Evolutionary conservation across 2,113 vertebrate genomes (phyloP), one percentile per base, ranked within the genome.

Genomic region (cat (Felis catus)): DNA sequence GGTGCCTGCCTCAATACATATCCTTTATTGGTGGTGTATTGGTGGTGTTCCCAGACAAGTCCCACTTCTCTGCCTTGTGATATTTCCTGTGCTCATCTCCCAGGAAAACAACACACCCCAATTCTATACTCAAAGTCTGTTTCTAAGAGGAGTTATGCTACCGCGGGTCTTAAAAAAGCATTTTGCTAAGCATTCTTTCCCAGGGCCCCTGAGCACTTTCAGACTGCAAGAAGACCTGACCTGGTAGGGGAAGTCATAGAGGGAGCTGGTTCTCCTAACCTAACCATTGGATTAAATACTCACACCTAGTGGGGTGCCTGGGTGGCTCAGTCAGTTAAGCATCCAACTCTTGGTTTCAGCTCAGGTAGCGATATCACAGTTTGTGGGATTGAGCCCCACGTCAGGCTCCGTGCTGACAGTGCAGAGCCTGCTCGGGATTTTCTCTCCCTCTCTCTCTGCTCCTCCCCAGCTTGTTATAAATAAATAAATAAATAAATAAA

Each of bases 1-100:
- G 25, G 13, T 13, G 10, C 5, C 21, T 29, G 11, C 29, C 68
- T 36, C 9, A 16, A n/a, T 33, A 21, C 4, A 65, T 6, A 1
- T 27, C 23, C 1, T 79, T 16, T 27, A 27, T 1, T 16, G 21
- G 14, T 33, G 27, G 1, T 4, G 27, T 27, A 27, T 1, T 16
- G 21, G 14, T 33, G 27, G 1, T 4, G 21, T 21, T 87, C 55
- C 3, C 14, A 25, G 13, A 10, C 5, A 4, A 29, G 3, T 8
- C 12, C 21, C 36, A 78, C 18, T 45, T 36, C 7, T 39, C 41
- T 29, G 73, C 31, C 7, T 3, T 76, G 45, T 7, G 15, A 5
- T 19, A 45, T 66, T 89, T 68, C 21, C 31, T 74, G 7, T 45
- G 12, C 6, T 45, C 27, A 68, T 11, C 65, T 93, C 25, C 55